Conservation (phyloP, 2,797 vertebrate species). For the Halcyon chelicuti region DNA sequence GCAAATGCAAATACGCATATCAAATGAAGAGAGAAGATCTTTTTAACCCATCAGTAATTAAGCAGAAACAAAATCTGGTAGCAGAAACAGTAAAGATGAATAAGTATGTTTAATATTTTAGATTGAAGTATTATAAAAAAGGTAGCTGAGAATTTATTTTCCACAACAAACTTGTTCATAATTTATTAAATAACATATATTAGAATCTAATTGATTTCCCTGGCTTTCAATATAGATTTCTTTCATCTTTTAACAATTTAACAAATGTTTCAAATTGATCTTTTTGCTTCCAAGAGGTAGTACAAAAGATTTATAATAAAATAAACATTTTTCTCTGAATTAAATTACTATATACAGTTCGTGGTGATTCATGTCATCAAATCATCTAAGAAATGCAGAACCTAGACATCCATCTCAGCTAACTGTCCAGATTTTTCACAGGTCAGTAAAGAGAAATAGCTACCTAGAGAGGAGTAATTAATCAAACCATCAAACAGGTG, state of each 20-base stretch:
- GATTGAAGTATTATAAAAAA: not conserved
- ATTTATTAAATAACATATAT: not conserved
- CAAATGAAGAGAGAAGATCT: not conserved
- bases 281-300: not conserved
- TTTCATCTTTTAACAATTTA: not conserved
- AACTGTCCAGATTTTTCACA: not conserved
- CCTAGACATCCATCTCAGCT: not conserved
- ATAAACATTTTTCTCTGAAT: not conserved
- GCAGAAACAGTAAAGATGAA: not conserved
- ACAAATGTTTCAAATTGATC: not conserved
- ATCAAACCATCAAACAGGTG: not conserved
- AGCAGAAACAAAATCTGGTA: not conserved
- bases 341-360: not conserved
- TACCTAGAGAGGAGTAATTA: not conserved
- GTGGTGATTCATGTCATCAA: fast-evolving
- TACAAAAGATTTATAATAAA: not conserved
- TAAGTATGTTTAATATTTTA: not conserved
- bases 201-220: not conserved
- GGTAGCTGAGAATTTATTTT: not conserved
- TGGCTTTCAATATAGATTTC: not conserved
- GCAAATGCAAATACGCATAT: not conserved
- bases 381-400: not conserved
- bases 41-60: not conserved
- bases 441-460: not conserved
- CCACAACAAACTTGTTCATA: not conserved